Evolutionary conservation across 2,113 vertebrate species (phyloP).

Genomic region (Leptobrachium ailaonicum): DNA sequence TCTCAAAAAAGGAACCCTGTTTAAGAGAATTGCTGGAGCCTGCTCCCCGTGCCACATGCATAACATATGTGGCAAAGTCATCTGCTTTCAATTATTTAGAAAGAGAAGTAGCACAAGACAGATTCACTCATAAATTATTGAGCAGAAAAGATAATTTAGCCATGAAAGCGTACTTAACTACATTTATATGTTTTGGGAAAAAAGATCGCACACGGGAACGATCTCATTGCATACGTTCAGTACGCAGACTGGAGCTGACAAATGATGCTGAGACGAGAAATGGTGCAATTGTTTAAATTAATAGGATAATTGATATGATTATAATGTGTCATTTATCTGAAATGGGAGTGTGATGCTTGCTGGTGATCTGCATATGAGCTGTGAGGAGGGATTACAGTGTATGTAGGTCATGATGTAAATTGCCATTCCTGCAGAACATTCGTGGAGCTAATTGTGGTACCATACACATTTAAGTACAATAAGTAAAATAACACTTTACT

Average conservation of each 20-base stretch:
- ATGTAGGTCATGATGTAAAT: neutral
- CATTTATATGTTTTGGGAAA: neutral
- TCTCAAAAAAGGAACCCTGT: neutral
- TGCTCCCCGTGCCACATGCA: neutral
- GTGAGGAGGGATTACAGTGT: neutral
- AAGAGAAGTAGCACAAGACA: neutral
- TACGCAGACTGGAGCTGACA: neutral
- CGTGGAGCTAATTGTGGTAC: neutral
- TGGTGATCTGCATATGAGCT: neutral
- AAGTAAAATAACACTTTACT: no score
- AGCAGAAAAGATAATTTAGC: neutral
- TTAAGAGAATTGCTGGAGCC: neutral
- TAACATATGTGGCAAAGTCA: neutral
- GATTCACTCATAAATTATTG: neutral
- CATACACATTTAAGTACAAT: no score
- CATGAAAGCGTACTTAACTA: neutral
- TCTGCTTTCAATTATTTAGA: neutral
- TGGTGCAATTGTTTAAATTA: neutral
- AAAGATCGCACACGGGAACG: neutral
- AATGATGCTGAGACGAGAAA: neutral
- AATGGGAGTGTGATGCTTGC: neutral
- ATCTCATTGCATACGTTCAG: neutral
- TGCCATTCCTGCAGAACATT: neutral
- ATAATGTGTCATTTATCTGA: neutral
- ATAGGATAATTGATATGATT: conserved; percentile 6